Evolutionary conservation across 1,140 invertebrate genomes (phyloP).

Genomic region (Anadara kagoshimensis): DNA sequence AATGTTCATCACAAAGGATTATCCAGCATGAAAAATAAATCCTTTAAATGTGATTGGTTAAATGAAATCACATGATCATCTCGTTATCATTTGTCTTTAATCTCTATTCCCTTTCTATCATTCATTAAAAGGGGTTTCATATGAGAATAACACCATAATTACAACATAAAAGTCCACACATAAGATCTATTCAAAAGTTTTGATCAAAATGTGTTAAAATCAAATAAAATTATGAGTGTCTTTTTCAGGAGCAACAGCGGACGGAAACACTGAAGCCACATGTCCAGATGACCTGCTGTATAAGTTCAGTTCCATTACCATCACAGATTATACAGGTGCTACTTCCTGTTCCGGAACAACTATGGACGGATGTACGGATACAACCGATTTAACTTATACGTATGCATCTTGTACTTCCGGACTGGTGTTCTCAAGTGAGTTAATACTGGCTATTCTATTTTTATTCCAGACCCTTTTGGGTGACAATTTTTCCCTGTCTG

Average conservation of each 20-base stretch:
- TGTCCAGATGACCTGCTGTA: conserved; percentile 24
- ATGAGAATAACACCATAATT: too few relatives aligned
- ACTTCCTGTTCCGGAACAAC: conserved; percentile 24
- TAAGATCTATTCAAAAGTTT: too few relatives aligned
- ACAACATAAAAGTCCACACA: too few relatives aligned
- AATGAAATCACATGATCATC: too few relatives aligned
- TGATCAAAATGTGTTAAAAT: too few relatives aligned
- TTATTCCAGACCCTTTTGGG: neutral
- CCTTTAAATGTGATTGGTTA: too few relatives aligned
- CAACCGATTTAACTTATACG: conserved; percentile 23
- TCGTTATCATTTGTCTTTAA: too few relatives aligned
- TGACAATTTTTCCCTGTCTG: too few relatives aligned
- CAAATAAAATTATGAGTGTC: too few relatives aligned
- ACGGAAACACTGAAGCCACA: conserved; percentile 25
- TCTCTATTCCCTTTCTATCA: too few relatives aligned
- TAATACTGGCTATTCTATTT: neutral
- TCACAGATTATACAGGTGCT: conserved; percentile 19
- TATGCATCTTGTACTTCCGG: conserved; percentile 16
- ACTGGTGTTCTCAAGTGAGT: conserved; percentile 36
- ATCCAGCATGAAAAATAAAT: too few relatives aligned
- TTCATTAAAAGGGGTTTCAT: too few relatives aligned
- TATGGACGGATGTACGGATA: conserved; percentile 27
- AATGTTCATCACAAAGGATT: neutral
- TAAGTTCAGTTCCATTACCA: conserved; percentile 18
- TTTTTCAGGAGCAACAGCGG: conserved; percentile 8